phyloP scores from a whole-genome alignment of 64 coral and sea anemone genomes.

The Porites australiensis region DNA sequence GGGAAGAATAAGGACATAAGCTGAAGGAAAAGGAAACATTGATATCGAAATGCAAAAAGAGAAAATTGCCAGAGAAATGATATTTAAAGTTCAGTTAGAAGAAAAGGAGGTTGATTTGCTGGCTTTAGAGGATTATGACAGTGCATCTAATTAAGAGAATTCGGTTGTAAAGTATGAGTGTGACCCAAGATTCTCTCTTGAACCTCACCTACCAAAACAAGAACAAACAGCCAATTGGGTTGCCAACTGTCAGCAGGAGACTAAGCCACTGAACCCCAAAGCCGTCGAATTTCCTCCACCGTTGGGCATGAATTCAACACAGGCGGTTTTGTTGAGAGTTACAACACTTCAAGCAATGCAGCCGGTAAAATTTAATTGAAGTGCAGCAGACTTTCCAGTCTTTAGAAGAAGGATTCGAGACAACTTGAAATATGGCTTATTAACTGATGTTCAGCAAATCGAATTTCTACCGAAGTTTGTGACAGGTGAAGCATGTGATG shows the following conservation, averaged over 20 bases:
- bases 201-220: not conserved
- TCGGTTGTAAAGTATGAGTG: not conserved
- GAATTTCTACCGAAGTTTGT: conserved; percentile 80
- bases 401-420: conserved; percentile 58
- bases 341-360: conserved; percentile 72
- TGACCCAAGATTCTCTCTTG: not conserved
- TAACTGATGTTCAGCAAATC: conserved; percentile 63
- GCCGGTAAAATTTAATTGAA: conserved; percentile 73
- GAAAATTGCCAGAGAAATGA: conserved; percentile 15
- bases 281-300: not conserved
- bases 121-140: not conserved
- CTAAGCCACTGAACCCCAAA: not conserved
- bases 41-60: conserved; percentile 38
- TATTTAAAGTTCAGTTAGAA: conserved; percentile 36
- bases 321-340: conserved; percentile 16
- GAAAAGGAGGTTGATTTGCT: conserved; percentile 4
- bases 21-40: conserved; percentile 18
- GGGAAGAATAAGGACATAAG: too few species aligned
- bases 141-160: not conserved
- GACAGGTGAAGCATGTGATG: conserved; percentile 66
- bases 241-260: not conserved
- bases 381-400: conserved; percentile 67
- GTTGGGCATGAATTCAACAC: not conserved
- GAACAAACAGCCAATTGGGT: conserved; percentile 22
- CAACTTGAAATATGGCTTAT: conserved; percentile 56